Percentiles rank a stretch among this genome's conserved stretches.
These are phyloP conservation scores for Scaptomyza caliginosa DNA, from an alignment of 2,888 invertebrate genomes.

Conservation along the genomic window DNA sequence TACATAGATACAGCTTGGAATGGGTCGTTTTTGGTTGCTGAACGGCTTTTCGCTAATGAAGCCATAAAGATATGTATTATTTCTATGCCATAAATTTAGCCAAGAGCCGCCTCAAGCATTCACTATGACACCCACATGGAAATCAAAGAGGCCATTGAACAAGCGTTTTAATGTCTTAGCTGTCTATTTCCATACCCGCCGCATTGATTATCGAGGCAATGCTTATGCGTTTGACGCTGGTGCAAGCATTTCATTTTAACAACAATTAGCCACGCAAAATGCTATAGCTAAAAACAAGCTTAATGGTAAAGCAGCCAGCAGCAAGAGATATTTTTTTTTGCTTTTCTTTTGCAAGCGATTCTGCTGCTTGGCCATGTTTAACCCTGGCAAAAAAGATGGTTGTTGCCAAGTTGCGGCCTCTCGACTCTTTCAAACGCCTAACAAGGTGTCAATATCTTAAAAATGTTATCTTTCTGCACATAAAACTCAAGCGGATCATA, in stretches of 20 bases:
- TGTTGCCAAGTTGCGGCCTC: slow-evolving; percentile 34
- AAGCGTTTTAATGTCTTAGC: too few relatives aligned
- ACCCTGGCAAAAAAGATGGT: slow-evolving; percentile 22
- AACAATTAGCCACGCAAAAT: slow-evolving; percentile 75
- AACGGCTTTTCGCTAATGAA: slow-evolving; percentile 81
- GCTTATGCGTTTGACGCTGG: slow-evolving; percentile 68
- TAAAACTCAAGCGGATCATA: slow-evolving; percentile 82
- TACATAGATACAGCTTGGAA: slow-evolving; percentile 13
- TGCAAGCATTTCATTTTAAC: slow-evolving; percentile 73
- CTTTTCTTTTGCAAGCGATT: slow-evolving; percentile 16
- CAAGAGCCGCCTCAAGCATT: slow-evolving; percentile 45
- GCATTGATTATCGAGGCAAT: slow-evolving; percentile 52
- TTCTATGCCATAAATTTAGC: slow-evolving; percentile 71
- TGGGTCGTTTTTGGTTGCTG: slow-evolving; percentile 51
- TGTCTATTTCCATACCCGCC: too few relatives aligned
- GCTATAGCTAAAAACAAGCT: slow-evolving; percentile 27
- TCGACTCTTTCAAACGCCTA: slow-evolving; percentile 73
- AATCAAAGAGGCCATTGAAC: slow-evolving; percentile 5
- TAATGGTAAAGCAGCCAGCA: slow-evolving; percentile 9
- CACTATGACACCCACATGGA: slow-evolving; percentile 66
- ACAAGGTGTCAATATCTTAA: slow-evolving; percentile 83
- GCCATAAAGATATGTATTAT: slow-evolving; percentile 83
- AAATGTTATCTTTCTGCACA: slow-evolving; percentile 81
- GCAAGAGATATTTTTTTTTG: not conserved
- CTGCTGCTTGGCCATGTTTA: slow-evolving; percentile 42